Evolutionary conservation across 1,140 invertebrate genomes (phyloP), one percentile per base, ranked within the genome.

Genomic region (Plodia interpunctella): DNA sequence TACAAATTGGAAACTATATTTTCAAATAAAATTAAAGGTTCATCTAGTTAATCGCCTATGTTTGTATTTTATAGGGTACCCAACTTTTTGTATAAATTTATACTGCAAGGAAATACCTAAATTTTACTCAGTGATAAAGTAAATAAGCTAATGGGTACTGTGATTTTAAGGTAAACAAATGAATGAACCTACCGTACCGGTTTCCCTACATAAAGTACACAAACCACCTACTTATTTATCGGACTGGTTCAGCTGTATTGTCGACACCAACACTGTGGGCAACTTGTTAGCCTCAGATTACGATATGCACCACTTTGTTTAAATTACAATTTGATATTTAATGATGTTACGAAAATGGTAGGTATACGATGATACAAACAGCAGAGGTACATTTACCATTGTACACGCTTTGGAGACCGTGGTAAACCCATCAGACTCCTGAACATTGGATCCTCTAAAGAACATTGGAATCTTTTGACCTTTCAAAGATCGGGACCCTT

Each of bases 231-330:
- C 38, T 44, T 44, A 15, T 44, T 44, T 44, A 15, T 44, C 38
- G 38, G n/a, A 10, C 38, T 44, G 38, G 38, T n/a, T n/a, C n/a
- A n/a, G n/a, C n/a, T n/a, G n/a, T 44, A 44, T 44, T 44, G 38
- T 44, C 38, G 38, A 44, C 13, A 44, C 32, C 32, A 35, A 35
- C 9, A 35, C 2, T 35, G 32, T 13, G 8, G 32, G 32, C 38
- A 44, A 44, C 38, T 44, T 15, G 38, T 44, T 44, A 15, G 13
- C 38, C 38, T 44, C 38, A 17, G 15, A 44, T n/a, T 44, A 44
- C 38, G 13, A 15, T 44, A 44, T 17, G 15, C n/a, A 44, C 38
- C 32, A 35, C 13, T 35, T 35, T 35, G 32, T 35, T 35, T 35
- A 13, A 11, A 3, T 13, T 4, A 10, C 5, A 44, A 44, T 44